phyloP scores from a whole-genome alignment of 2,113 vertebrate genomes.

The Panthera leo region DNA sequence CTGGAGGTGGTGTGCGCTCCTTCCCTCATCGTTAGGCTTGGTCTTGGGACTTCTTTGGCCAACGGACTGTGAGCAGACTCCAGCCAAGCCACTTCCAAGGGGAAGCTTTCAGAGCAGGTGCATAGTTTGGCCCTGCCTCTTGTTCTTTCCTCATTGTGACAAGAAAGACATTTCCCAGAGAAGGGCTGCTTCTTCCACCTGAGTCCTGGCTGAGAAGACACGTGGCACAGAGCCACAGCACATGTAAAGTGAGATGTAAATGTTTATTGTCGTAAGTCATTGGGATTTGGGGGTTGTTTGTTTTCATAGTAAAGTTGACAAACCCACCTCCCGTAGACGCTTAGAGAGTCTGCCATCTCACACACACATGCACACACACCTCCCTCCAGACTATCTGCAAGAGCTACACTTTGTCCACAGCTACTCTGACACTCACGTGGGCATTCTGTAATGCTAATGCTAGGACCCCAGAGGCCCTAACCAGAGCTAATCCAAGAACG shows the following conservation, averaged over 20 bases:
- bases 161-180: not conserved
- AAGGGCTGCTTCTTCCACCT: not conserved
- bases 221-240: not conserved
- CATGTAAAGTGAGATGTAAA: not conserved
- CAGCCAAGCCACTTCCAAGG: not conserved
- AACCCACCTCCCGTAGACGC: not conserved
- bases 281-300: not conserved
- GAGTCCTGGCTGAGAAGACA: not conserved
- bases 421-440: not conserved
- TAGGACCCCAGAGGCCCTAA: not conserved
- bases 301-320: slow-evolving; percentile 9
- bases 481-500: not conserved
- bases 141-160: not conserved
- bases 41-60: not conserved
- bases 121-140: not conserved
- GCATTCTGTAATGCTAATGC: not conserved
- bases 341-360: not conserved
- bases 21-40: not conserved
- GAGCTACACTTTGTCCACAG: not conserved
- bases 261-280: not conserved
- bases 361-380: not conserved
- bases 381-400: not conserved
- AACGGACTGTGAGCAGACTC: not conserved
- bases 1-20: rapidly evolving
- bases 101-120: not conserved